Evolutionary conservation across 2,797 vertebrate species (phyloP).

Genomic region (Catostomus latipinnis): DNA sequence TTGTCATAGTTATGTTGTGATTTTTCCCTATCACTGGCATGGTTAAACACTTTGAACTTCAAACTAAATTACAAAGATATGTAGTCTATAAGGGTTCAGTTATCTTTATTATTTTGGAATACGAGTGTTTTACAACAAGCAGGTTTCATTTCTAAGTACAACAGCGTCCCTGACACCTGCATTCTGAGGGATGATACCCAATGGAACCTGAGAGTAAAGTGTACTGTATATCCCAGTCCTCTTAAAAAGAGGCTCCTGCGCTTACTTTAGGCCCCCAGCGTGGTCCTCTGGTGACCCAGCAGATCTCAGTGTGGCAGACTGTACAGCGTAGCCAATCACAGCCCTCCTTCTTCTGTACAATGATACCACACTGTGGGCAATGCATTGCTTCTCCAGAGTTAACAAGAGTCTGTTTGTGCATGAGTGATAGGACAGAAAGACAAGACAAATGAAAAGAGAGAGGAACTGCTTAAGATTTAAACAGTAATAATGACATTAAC

Average conservation of each 20-base stretch:
- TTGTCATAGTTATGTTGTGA: too few relatives aligned
- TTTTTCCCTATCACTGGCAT: too few relatives aligned
- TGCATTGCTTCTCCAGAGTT: slow-evolving; percentile 83
- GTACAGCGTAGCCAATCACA: slow-evolving; percentile 87
- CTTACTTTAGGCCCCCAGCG: slow-evolving; percentile 82
- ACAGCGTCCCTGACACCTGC: neutral
- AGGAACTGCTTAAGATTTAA: neutral
- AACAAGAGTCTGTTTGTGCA: slow-evolving; percentile 77
- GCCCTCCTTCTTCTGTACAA: slow-evolving; percentile 84
- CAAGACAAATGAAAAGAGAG: neutral
- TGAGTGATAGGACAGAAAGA: slow-evolving; percentile 1
- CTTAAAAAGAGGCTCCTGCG: neutral
- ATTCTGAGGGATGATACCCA: neutral
- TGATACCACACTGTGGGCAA: slow-evolving; percentile 84
- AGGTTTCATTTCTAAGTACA: neutral
- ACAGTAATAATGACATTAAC: neutral
- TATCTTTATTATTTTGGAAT: neutral
- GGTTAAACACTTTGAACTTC: too few relatives aligned
- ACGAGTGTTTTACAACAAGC: neutral
- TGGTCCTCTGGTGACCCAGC: slow-evolving; percentile 84
- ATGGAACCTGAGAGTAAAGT: neutral
- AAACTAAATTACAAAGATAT: too few relatives aligned
- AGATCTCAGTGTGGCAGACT: slow-evolving; percentile 86
- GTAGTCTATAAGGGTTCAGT: neutral
- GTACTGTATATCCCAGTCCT: neutral